Evolutionary conservation across 2,888 invertebrate species (phyloP).

Genomic region (Gastrophysa polygoni): DNA sequence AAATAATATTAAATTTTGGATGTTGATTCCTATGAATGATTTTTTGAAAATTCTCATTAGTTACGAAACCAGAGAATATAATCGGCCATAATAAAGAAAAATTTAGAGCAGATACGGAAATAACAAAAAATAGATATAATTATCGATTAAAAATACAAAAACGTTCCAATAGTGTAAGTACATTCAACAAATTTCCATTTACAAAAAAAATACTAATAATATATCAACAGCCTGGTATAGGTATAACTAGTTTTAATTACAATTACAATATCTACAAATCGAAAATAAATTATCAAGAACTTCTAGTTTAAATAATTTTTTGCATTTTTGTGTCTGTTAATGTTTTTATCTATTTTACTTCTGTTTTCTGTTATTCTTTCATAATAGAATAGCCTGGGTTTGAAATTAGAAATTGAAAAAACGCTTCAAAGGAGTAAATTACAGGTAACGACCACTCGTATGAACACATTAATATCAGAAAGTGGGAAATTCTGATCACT

Average conservation of each 20-base stretch:
- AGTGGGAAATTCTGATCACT: slow-evolving; percentile 9
- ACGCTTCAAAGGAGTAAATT: slow-evolving; percentile 37
- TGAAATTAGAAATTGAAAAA: slow-evolving; percentile 25
- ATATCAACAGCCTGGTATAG: slow-evolving; percentile 57
- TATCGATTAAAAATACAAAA: slow-evolving; percentile 38
- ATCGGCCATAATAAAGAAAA: slow-evolving; percentile 19
- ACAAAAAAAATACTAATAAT: slow-evolving; percentile 55
- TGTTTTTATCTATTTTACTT: slow-evolving; percentile 30
- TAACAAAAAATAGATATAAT: slow-evolving; percentile 39
- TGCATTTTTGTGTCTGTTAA: slow-evolving; percentile 26
- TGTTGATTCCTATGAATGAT: too few relatives aligned
- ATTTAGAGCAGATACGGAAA: slow-evolving; percentile 28
- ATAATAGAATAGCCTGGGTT: slow-evolving; percentile 36
- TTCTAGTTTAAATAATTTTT: slow-evolving; percentile 39
- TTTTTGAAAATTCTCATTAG: not conserved
- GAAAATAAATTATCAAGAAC: slow-evolving; percentile 53
- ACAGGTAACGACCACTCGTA: slow-evolving; percentile 36
- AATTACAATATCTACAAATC: slow-evolving; percentile 48
- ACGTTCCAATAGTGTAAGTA: slow-evolving; percentile 49
- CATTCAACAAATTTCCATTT: slow-evolving; percentile 53
- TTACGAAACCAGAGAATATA: slow-evolving; percentile 1
- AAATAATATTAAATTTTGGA: too few relatives aligned
- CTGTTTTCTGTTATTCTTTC: slow-evolving; percentile 8
- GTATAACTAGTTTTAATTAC: slow-evolving; percentile 54
- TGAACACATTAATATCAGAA: slow-evolving; percentile 48